phyloP scores from a whole-genome alignment of 1,140 invertebrate genomes.

The Sarcophaga bullata region DNA sequence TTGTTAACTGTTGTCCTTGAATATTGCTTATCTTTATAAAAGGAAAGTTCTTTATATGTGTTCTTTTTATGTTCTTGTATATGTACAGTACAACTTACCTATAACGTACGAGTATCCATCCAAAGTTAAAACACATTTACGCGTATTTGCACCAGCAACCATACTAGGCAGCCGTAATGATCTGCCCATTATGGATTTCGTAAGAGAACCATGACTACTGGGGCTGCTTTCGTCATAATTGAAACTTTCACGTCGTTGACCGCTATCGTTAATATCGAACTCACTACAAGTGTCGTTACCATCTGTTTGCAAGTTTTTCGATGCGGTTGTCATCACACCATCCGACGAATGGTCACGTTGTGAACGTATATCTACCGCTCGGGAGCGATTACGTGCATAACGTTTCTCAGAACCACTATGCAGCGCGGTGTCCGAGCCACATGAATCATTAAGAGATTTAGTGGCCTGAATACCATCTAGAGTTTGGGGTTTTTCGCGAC shows the following conservation, averaged over 20 bases:
- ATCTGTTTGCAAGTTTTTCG: constrained; percentile 10
- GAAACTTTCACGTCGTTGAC: constrained; percentile 58
- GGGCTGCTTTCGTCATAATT: constrained; percentile 52
- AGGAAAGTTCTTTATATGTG: too few relatives aligned
- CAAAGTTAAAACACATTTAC: constrained; percentile 80
- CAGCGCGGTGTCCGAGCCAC: not conserved
- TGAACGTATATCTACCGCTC: constrained; percentile 42
- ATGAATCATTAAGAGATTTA: constrained; percentile 37
- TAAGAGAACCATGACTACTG: constrained; percentile 37
- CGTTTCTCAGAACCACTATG: not conserved
- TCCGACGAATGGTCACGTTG: constrained; percentile 59
- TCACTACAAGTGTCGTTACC: constrained; percentile 49
- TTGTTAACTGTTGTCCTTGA: too few relatives aligned
- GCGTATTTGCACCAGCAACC: constrained; percentile 67
- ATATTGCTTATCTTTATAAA: too few relatives aligned
- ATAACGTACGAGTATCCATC: constrained; percentile 85
- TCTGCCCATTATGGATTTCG: constrained; percentile 47
- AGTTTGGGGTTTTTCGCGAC: constrained; percentile 58
- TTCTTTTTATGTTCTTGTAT: too few relatives aligned
- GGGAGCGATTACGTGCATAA: constrained; percentile 48
- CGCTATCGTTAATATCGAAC: constrained; percentile 49
- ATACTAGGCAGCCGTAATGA: constrained; percentile 56
- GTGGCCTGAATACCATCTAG: constrained; percentile 51
- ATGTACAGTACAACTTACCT: constrained; percentile 70
- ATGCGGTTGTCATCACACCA: constrained; percentile 45